Percentiles rank a stretch among this genome's conserved stretches.
Conservation (phyloP, 2,797 vertebrate genomes). For the Arrhamphus sclerolepis region DNA sequence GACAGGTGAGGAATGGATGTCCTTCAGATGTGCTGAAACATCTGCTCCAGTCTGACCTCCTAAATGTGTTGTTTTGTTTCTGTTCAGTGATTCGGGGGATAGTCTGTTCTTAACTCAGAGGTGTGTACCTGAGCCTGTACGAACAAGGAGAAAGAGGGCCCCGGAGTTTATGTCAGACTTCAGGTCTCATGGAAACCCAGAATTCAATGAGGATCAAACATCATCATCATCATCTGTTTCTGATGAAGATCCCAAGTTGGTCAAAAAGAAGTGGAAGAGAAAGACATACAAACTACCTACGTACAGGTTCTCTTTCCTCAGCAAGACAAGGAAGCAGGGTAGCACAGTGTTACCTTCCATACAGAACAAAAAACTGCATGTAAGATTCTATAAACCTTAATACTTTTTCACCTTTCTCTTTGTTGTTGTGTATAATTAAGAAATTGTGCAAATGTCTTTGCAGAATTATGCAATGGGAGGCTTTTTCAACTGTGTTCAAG, state of each 20-base stretch:
- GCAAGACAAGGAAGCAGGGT: slow-evolving; percentile 27
- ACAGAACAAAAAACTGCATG: slow-evolving; percentile 48
- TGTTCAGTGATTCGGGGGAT: slow-evolving; percentile 74
- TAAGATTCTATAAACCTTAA: slow-evolving; percentile 33
- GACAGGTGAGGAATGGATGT: slow-evolving; percentile 41
- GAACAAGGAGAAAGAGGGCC: neutral
- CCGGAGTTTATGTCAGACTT: neutral
- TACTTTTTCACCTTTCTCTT: neutral
- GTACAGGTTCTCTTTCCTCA: slow-evolving; percentile 78
- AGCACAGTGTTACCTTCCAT: fast-evolving
- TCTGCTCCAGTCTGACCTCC: neutral
- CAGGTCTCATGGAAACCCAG: neutral
- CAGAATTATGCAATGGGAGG: slow-evolving; percentile 84
- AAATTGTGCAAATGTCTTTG: neutral
- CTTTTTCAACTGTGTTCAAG: slow-evolving; percentile 80
- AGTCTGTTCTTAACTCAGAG: slow-evolving; percentile 77
- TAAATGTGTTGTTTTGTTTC: slow-evolving; percentile 7
- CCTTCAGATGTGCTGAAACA: neutral
- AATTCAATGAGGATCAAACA: slow-evolving; percentile 8
- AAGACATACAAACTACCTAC: slow-evolving; percentile 48
- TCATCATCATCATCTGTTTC: neutral
- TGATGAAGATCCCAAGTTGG: neutral
- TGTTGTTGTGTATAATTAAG: neutral
- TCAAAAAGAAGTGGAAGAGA: neutral
- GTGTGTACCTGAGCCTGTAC: slow-evolving; percentile 26